These are phyloP conservation scores for Panagrolaimus sp. DNA, from an alignment of 1,140 invertebrate species.

Conservation along the genomic window DNA sequence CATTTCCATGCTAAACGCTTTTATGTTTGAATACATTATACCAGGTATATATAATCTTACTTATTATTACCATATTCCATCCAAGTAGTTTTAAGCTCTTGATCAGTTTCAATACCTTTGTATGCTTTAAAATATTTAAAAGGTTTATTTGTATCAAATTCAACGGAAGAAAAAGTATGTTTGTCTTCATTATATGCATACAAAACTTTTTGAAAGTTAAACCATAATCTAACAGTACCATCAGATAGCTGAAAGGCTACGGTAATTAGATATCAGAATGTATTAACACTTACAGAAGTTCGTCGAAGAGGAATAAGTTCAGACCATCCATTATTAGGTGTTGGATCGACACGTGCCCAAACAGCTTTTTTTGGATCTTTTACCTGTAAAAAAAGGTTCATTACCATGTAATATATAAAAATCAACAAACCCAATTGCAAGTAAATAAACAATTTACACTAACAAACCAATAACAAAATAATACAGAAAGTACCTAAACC, in stretches of 20 bases:
- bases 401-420: conserved; percentile 62
- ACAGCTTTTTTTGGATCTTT: conserved; percentile 70
- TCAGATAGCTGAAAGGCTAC: conserved; percentile 26
- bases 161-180: conserved; percentile 39
- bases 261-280: no score
- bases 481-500: conserved; percentile 65
- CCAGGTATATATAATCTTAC: conserved; percentile 24
- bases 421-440: conserved; percentile 65
- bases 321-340: conserved; percentile 89
- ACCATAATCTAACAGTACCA: conserved; percentile 43
- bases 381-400: conserved; percentile 62
- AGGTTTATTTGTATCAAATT: conserved; percentile 43
- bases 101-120: conserved; percentile 51
- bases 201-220: conserved; percentile 54
- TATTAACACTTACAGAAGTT: conserved; percentile 36
- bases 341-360: conserved; percentile 87
- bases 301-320: conserved; percentile 78
- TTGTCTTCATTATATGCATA: conserved; percentile 48
- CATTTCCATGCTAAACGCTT: conserved; percentile 72
- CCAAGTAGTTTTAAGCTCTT: conserved; percentile 33
- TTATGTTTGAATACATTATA: not conserved
- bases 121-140: conserved; percentile 33
- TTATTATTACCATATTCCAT: conserved; percentile 49
- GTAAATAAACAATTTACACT: conserved; percentile 78
- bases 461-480: conserved; percentile 97